Base-by-base conservation (phyloP, 2,113 vertebrate species). In the Gambusia affinis region DNA sequence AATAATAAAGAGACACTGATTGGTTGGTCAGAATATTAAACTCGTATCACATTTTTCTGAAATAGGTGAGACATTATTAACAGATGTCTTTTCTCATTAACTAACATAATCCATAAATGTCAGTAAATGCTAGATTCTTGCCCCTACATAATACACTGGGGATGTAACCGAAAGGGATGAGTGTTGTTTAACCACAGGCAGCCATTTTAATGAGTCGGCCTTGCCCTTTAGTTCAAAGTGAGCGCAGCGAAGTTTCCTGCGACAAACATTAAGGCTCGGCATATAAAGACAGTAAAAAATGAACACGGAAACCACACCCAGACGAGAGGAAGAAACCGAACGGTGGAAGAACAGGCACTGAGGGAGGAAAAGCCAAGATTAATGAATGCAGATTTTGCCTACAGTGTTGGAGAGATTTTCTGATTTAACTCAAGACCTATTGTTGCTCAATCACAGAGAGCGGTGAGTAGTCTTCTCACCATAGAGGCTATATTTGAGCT, bases 381-480 rank as follows among this genome's bases (percentile, higher is more conserved):
- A 70, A 70, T 72, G 54, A 85, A 82, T 79, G 72, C 82, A 67
- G 72, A 66, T 62, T 87, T 81, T 69, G 71, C 60, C 31, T 15
- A 39, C 19, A 54, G 22, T 1, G 8, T 33, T 68, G 4, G 3
- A 29, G 44, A 35, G 15, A 42, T 28, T 19, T 66, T 60, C 57
- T 62, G 64, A 69, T 67, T 76, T 73, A 74, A 68, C 80, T 57
- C 81, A 73, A 74, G 73, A 70, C 28, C 24, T 60, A 35, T 68
- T 69, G 66, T 60, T 60, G 54, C 61, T 28, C 30, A 0, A 12
- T 47, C 5, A 47, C 47, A 42, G 14, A 64, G 70, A 60, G 75
- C 39, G 73, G 42, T 71, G 77, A 44, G 29, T 51, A 71, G 73
- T 75, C 15, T 44, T 44, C 39, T 44, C 42, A 44, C 42, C 42